Percentiles rank a stretch among this genome's conserved stretches.
These are phyloP conservation scores for Pandemis heparana DNA, from an alignment of 2,888 invertebrate species.

Conservation along the genomic window DNA sequence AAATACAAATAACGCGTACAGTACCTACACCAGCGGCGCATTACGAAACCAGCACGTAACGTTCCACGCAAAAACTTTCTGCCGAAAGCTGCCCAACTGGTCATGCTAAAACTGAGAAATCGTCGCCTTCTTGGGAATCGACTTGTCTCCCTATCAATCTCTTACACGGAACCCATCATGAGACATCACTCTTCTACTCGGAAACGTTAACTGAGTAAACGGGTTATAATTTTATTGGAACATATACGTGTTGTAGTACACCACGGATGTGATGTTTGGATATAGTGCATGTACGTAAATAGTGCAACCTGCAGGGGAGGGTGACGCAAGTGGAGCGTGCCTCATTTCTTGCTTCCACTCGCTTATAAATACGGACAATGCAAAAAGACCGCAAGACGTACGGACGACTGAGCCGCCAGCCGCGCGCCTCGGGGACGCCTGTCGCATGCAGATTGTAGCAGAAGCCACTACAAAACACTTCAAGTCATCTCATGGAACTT, in stretches of 20 bases:
- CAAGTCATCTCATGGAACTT: slow-evolving; percentile 13
- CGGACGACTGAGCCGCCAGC: slow-evolving; percentile 64
- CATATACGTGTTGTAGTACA: slow-evolving; percentile 43
- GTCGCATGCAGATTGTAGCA: slow-evolving; percentile 48
- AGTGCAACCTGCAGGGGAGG: slow-evolving; percentile 59
- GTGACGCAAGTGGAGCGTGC: slow-evolving; percentile 72
- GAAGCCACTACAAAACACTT: slow-evolving; percentile 18
- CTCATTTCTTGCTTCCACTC: slow-evolving; percentile 69
- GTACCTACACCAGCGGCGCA: slow-evolving; percentile 40
- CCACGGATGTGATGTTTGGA: slow-evolving; percentile 42
- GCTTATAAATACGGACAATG: slow-evolving; percentile 67
- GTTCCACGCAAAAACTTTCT: slow-evolving; percentile 71
- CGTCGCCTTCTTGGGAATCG: slow-evolving; percentile 69
- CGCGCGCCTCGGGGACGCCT: slow-evolving; percentile 47
- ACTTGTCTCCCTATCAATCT: slow-evolving; percentile 47
- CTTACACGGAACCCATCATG: slow-evolving; percentile 34
- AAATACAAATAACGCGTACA: slow-evolving; percentile 49
- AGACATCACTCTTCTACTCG: slow-evolving; percentile 48
- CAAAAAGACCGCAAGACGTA: slow-evolving; percentile 71
- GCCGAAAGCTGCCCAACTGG: slow-evolving; percentile 77
- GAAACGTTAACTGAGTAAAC: slow-evolving; percentile 59
- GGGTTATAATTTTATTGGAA: slow-evolving; percentile 55
- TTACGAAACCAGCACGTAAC: slow-evolving; percentile 68
- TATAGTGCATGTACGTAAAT: slow-evolving; percentile 51
- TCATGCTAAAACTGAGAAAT: slow-evolving; percentile 77